Evolutionary conservation across 2,797 vertebrate genomes (phyloP), one percentile per base, ranked within the genome.

Genomic region (Australoheros facetus): DNA sequence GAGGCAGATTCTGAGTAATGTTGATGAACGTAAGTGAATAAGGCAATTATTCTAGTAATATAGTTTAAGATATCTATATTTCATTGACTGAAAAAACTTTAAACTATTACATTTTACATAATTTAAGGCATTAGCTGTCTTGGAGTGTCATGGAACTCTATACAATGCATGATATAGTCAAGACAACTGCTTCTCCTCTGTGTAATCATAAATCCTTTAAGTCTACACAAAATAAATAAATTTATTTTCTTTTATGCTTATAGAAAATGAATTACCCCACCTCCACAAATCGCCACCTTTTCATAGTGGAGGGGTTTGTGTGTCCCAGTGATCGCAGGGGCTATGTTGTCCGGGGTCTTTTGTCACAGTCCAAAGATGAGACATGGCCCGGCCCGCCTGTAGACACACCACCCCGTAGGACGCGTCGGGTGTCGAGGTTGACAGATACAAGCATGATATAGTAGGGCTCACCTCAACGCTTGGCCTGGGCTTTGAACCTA

Each of bases 121-220:
- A 76, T 84, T 88, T 93, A 94, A 94, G 92, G 91, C 92, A 90
- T 89, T 17, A 5, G 58, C 84, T 87, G 62, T 88, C 81, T 86
- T 79, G 19, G 81, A 74, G 59, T 75, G 56, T 84, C 39, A 58
- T 56, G 80, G 72, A 83, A 70, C 76, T 73, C 54, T 37, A 71
- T 16, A 8, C 34, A 75, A 62, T 80, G 71, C 73, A 79, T 75
- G 77, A 72, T 34, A 73, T 37, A 48, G 75, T 77, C 55, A 77
- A 82, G 71, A 84, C 59, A 76, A 34, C 71, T 7, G 21, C 48
- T 71, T 83, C 21, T 81, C 45, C 66, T 60, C 54, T 17, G 34
- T 59, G 6, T 76, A 23, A 56, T 23, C 2, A 56, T 51, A 21
- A 71, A 79, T 62, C 14, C 19, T 76, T 56, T 5, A 75, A 72